Evolutionary conservation across 2,113 vertebrate genomes (phyloP).

Genomic region (Ramphastos sulfuratus): DNA sequence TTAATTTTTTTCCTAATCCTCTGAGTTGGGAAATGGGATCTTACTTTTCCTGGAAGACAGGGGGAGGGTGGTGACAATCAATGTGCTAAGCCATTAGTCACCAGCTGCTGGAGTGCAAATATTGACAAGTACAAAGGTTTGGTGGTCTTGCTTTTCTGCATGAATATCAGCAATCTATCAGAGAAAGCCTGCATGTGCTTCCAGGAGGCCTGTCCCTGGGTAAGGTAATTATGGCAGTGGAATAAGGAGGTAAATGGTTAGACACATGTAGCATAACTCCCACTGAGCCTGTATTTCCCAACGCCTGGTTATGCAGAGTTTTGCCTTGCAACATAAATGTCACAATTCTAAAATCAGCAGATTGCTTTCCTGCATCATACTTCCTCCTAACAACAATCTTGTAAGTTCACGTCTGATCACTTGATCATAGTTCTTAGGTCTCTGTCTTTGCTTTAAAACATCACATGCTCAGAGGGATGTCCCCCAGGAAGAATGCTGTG

Average conservation of each 20-base stretch:
- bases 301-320: not conserved
- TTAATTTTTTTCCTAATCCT: not conserved
- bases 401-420: not conserved
- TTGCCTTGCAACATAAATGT: not conserved
- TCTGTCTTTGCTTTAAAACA: not conserved
- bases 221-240: not conserved
- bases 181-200: not conserved
- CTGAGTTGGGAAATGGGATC: slow-evolving; percentile 36
- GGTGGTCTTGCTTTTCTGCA: slow-evolving; percentile 53
- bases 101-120: slow-evolving; percentile 53
- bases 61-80: slow-evolving; percentile 48
- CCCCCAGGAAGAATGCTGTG: not conserved
- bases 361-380: not conserved
- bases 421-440: not conserved
- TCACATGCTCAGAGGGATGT: not conserved
- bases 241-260: not conserved
- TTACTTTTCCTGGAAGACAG: slow-evolving; percentile 56
- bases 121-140: slow-evolving; percentile 67
- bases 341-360: not conserved
- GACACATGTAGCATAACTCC: not conserved
- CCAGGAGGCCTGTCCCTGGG: slow-evolving; percentile 2
- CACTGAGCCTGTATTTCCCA: not conserved
- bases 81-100: slow-evolving; percentile 50
- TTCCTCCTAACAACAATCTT: not conserved
- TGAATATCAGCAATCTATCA: slow-evolving; percentile 25